Evolutionary conservation across 1,140 invertebrate genomes (phyloP), one percentile per base, ranked within the genome.

Genomic region (Dreissena rostriformis): DNA sequence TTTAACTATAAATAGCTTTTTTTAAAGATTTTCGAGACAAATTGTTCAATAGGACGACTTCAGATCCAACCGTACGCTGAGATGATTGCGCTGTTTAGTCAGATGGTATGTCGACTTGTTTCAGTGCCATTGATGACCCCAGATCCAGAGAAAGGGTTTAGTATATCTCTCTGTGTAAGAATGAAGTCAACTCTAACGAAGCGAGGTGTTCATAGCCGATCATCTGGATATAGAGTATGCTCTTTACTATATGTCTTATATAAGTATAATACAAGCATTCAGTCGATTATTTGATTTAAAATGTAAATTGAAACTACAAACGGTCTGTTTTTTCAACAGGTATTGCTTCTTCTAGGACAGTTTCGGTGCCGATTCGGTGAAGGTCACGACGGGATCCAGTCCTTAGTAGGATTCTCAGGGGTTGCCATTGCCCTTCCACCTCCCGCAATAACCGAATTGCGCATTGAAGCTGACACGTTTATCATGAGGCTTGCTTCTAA

Each of bases 131-230:
- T 96, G 87, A 99, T 99, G 98, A 96, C 96, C 19, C 88, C 88
- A 4, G 88, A 82, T 70, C 73, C 85, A 14, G 86, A 90, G 22
- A 89, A 88, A 92, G 97, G 97, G 11, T 96, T 97, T 92, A 97
- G 98, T 88, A 94, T 98, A 88, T 97, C 97, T 5, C 99, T 99
- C 94, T 99, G 98, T 93, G 95, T 99, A 15, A 95, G 98, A 84
- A 99, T 99, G 98, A 99, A 99, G 91, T 99, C 98, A 26, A 99
- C 98, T 0, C 94, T 99, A 28, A 99, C 98, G 22, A 99, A 99
- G 94, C 94, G 98, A 91, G 98, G 98, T 15, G 99, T 98, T 91
- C 98, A 99, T 94, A 98, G 99, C 93, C 99, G 99, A 93, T 98
- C 97, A 26, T 99, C 98, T 73, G 98, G 98, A 92, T 99, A 99